These are phyloP conservation scores for Listrodromus nycthemerus DNA, from an alignment of 2,888 invertebrate species.

Conservation along the genomic window DNA sequence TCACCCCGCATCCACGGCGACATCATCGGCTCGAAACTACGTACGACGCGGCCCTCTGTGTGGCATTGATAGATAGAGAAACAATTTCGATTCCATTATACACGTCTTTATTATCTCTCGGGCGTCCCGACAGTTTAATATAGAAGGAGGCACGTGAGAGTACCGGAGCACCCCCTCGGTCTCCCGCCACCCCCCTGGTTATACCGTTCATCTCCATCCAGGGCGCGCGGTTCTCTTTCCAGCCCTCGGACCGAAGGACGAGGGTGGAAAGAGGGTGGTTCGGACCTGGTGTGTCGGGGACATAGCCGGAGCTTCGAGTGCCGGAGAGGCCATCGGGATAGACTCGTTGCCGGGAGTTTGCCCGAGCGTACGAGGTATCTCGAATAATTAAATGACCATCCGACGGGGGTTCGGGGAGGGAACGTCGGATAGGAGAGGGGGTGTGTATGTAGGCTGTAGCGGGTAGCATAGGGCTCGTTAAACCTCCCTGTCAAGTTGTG, in stretches of 20 bases:
- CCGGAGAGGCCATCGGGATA: conserved; percentile 56
- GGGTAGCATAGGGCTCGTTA: conserved; percentile 83
- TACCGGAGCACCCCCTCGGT: conserved; percentile 13
- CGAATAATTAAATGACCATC: conserved; percentile 85
- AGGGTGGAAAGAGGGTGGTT: conserved; percentile 42
- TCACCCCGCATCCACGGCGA: not conserved
- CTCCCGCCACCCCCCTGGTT: not conserved
- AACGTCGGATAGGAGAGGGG: not conserved
- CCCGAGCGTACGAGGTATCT: conserved; percentile 80
- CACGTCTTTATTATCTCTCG: conserved; percentile 82
- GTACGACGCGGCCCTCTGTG: conserved; percentile 70
- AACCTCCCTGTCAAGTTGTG: conserved; percentile 84
- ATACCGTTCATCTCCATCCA: conserved; percentile 8
- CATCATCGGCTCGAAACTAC: conserved; percentile 43
- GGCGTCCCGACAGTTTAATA: conserved; percentile 81
- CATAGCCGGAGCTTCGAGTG: conserved; percentile 24
- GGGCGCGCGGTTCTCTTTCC: conserved; percentile 65
- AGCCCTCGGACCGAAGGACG: conserved; percentile 36
- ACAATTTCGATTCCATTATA: conserved; percentile 84
- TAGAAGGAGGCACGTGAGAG: conserved; percentile 73
- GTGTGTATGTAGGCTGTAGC: conserved; percentile 54
- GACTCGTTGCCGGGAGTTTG: conserved; percentile 71
- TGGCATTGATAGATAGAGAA: conserved; percentile 84
- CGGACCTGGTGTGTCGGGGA: conserved; percentile 35
- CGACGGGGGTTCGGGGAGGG: conserved; percentile 73